A percentile compares a stretch with the other conserved stretches of the same genome.
Conservation (phyloP, 2,888 invertebrate genomes). For the Sepioteuthis lessoniana region DNA sequence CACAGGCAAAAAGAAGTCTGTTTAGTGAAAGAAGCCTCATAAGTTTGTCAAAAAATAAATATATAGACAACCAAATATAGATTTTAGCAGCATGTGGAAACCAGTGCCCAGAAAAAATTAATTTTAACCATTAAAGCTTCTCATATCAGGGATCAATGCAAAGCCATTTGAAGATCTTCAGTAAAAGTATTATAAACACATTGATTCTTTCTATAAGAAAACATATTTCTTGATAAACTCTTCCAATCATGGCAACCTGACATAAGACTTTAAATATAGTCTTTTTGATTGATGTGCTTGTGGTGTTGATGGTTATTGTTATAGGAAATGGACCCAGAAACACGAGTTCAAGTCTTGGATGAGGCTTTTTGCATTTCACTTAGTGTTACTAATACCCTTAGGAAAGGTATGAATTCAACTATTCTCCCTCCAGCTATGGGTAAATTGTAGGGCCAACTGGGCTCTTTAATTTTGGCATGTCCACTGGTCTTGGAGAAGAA, state of each 20-base stretch:
- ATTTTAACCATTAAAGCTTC: background rate
- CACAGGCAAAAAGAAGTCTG: background rate
- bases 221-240: background rate
- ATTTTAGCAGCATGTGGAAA: background rate
- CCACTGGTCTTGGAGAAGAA: too few relatives aligned
- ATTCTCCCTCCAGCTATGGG: too few relatives aligned
- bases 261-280: background rate
- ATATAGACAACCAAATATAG: background rate
- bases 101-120: background rate
- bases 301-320: too few relatives aligned
- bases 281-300: too few relatives aligned
- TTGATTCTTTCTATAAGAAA: background rate
- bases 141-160: background rate
- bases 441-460: too few relatives aligned
- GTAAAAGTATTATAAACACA: background rate
- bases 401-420: too few relatives aligned
- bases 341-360: too few relatives aligned
- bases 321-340: too few relatives aligned
- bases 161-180: background rate
- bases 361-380: too few relatives aligned
- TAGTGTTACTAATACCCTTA: too few relatives aligned
- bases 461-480: too few relatives aligned
- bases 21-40: background rate
- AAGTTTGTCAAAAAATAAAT: background rate
- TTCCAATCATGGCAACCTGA: background rate